Percentiles rank a stretch among this genome's conserved stretches.
These are phyloP conservation scores for Cabera pusaria DNA, from an alignment of 2,888 invertebrate species.

Conservation along the genomic window DNA sequence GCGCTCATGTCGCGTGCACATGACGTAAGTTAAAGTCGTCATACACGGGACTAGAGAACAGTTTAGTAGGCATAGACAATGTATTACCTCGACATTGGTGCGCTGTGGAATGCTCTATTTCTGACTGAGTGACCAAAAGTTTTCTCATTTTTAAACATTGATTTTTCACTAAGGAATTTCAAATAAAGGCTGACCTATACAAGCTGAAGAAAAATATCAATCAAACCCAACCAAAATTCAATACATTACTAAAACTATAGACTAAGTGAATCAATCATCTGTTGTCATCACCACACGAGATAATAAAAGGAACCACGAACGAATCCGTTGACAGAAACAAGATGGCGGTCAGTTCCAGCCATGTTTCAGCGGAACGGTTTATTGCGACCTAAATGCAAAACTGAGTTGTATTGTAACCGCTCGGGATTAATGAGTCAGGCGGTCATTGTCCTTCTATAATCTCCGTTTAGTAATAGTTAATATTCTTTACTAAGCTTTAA, in stretches of 20 bases:
- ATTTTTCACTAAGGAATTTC: too few relatives aligned
- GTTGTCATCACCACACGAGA: too few relatives aligned
- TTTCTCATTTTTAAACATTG: constrained; percentile 30
- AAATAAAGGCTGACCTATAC: too few relatives aligned
- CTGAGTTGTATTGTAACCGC: constrained; percentile 36
- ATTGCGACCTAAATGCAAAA: constrained; percentile 60
- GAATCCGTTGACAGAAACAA: constrained; percentile 27
- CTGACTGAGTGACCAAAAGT: constrained; percentile 27
- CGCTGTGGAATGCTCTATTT: constrained; percentile 33
- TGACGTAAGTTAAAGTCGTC: constrained; percentile 15
- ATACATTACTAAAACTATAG: too few relatives aligned
- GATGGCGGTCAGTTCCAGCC: constrained; percentile 20
- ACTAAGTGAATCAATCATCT: too few relatives aligned
- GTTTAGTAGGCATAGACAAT: constrained; percentile 26
- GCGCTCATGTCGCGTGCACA: constrained; percentile 3
- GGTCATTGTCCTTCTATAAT: constrained; percentile 47
- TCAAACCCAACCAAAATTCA: too few relatives aligned
- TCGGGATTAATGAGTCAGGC: constrained; percentile 49
- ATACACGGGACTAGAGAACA: constrained; percentile 2
- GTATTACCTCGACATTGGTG: constrained; percentile 38
- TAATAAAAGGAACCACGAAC: too few relatives aligned
- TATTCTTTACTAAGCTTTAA: too few relatives aligned
- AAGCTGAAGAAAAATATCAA: too few relatives aligned
- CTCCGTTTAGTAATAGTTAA: constrained; percentile 38
- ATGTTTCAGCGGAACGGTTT: constrained; percentile 33